Evolutionary conservation across 2,113 vertebrate genomes (phyloP).

Genomic region (rat (Rattus norvegicus)): GRCr8 NC_086039.1:103976501-103977000

Average conservation of each 20-base stretch:
- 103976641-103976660: slow-evolving; percentile 17
- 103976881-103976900: slow-evolving; percentile 21
- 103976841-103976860: slow-evolving; percentile 7
- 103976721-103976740: not conserved
- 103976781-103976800: not conserved
- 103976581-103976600: not conserved
- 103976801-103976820: slow-evolving; percentile 43
- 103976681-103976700: slow-evolving; percentile 5
- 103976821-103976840: slow-evolving; percentile 22
- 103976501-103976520: slow-evolving; percentile 81
- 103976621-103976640: not conserved
- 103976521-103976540: not conserved
- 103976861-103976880: not conserved
- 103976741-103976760: not conserved
- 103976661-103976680: not conserved
- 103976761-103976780: slow-evolving; percentile 18
- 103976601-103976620: not conserved
- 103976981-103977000: not conserved
- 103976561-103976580: slow-evolving; percentile 34
- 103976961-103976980: slow-evolving; percentile 37
- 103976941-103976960: not conserved
- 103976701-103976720: not conserved
- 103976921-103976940: slow-evolving; percentile 48
- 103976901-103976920: not conserved
- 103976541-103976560: slow-evolving; percentile 90